phyloP scores from a whole-genome alignment of 2,797 vertebrate genomes.

The Semaprochilodus insignis region DNA sequence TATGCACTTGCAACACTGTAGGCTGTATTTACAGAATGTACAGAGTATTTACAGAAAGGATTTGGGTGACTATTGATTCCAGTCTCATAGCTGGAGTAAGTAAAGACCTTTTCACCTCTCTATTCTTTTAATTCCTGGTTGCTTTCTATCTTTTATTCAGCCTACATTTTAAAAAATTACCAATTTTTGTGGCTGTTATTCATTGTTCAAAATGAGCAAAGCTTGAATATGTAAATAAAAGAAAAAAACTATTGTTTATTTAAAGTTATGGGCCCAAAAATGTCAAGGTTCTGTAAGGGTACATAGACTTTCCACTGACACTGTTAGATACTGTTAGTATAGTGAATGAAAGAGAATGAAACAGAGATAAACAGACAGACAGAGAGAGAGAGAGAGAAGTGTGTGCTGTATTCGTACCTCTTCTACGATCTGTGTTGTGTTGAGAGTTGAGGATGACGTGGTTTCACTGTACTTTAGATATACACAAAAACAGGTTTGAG shows the following conservation, averaged over 20 bases:
- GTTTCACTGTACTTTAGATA: slow-evolving; percentile 58
- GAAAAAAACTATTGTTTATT: neutral
- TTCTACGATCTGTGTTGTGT: slow-evolving; percentile 58
- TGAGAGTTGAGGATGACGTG: slow-evolving; percentile 45
- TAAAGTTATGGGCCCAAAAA: neutral
- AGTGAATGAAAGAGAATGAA: neutral
- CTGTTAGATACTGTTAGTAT: neutral
- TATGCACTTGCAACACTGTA: too few relatives aligned
- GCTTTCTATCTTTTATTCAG: too few relatives aligned
- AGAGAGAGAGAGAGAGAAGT: neutral
- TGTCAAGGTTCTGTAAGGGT: neutral
- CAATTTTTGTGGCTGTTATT: too few relatives aligned
- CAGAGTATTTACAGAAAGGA: too few relatives aligned
- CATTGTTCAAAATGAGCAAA: neutral
- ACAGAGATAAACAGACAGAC: too few relatives aligned
- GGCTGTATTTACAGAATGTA: too few relatives aligned
- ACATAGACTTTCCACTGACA: slow-evolving; percentile 21
- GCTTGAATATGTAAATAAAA: neutral
- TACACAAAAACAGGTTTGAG: neutral
- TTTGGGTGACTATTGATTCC: too few relatives aligned
- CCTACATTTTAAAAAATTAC: too few relatives aligned
- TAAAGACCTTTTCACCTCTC: too few relatives aligned
- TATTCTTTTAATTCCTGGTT: too few relatives aligned
- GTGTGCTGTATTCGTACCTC: slow-evolving; percentile 64
- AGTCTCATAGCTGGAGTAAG: too few relatives aligned